Evolutionary conservation across 2,113 vertebrate genomes (phyloP), one percentile per base, ranked within the genome.

Genomic region (Australoheros scitulus): DNA sequence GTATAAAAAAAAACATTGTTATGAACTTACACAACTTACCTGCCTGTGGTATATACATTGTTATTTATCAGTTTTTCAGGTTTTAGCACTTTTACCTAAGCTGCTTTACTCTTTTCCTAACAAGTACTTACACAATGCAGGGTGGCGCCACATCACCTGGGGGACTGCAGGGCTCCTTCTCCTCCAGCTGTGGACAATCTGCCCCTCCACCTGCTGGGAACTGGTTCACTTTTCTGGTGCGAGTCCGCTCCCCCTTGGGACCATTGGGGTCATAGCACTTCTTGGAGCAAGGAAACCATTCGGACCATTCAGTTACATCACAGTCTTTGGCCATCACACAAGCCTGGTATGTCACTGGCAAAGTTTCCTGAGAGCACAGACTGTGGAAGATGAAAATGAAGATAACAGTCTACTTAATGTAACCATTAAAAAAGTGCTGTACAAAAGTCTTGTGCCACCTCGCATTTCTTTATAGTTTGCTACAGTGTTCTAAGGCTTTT

Each of bases 321-420:
- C 98, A 99, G 86, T 97, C 97, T 92, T 97, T 98, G 38, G 94
- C 91, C 52, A 98, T 94, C 78, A 99, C 97, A 13, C 98, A 99
- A 65, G 98, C 97, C 92, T 99, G 98, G 93, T 97, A 98, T 0
- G 97, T 97, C 81, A 97, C 89, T 1, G 97, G 98, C 52, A 98
- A 81, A 9, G 93, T 96, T 50, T 98, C 96, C 92, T 98, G 96
- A 11, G 96, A 95, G 89, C 98, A 99, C 79, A 97, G 94, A 88
- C 98, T 99, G 95, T 0, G 84, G 91, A 82, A 3, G n/a, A 70
- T 20, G 34, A 41, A 61, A n/a, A 24, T 2, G 59, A n/a, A 68
- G 11, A 52, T 6, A 20, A 3, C 0, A 52, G 7, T 32, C 24
- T 26, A 20, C 9, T 47, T 5, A 10, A 20, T 50, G 41, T 18